Base-by-base conservation (phyloP, 2,888 invertebrate genomes). In the Nemotelus pantherinus region DNA sequence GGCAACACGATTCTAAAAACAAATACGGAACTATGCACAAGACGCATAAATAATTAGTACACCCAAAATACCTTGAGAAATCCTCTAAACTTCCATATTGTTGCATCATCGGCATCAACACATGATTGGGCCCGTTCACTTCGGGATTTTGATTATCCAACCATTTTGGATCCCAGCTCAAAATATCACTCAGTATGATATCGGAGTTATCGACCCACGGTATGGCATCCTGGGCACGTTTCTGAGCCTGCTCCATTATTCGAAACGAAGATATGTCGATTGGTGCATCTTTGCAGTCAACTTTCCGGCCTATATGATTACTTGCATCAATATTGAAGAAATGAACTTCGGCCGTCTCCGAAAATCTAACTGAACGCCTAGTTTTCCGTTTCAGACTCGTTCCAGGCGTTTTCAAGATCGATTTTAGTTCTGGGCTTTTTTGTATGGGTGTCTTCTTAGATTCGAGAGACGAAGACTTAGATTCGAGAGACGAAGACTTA, bases 141-240 rank as follows among this genome's bases (percentile, higher is more conserved):
- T 83, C 81, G 3, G 88, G 87, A 77, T 87, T 87, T 9, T 91
- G 90, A 81, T 91, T 90, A 77, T 89, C 85, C 2, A 93, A 83
- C 93, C 93, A 93, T 45, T 89, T 87, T 6, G 92, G 90, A 82
- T 91, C 90, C 93, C 93, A 93, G 2, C 77, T 82, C 3, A 93
- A 87, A 80, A 93, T 89, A 80, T 89, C 88, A 80, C 89, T 86
- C 45, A 91, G 84, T 9, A 90, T 89, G 63, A 89, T 86, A 80
- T 89, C 88, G 0, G 84, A 83, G 2, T 80, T 80, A 48, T 85
- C 84, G 2, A 83, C 71, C 50, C 44, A 41, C 2, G 50, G 44
- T 47, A 43, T 53, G 25, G 43, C 41, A 5, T 47, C 44, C 43
- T 44, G 50, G 7, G 47, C 10, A 3, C 63, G 45, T 25, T 45